These are phyloP conservation scores for Glyphotaelius pellucidus DNA, from an alignment of 2,888 invertebrate genomes.

Conservation along the genomic window DNA sequence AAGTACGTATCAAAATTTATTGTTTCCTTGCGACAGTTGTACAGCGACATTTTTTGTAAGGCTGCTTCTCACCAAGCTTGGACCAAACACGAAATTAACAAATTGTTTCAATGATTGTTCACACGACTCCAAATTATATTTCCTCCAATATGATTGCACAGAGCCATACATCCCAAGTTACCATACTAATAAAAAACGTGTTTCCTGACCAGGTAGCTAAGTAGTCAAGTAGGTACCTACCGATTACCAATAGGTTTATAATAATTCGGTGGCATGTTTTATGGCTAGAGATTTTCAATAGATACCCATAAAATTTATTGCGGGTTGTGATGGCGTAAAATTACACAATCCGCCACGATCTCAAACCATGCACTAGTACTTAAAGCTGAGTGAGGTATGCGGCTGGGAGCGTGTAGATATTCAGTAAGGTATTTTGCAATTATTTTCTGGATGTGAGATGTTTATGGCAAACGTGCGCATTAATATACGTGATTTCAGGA, in stretches of 20 bases:
- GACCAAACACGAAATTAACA: no score
- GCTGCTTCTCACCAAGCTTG: no score
- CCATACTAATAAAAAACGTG: background rate
- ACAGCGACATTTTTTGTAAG: no score
- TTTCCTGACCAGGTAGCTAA: background rate
- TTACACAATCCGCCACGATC: background rate
- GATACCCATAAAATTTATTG: conserved; percentile 26
- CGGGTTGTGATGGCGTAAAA: conserved; percentile 5
- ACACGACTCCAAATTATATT: no score
- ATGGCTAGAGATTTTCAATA: conserved; percentile 39
- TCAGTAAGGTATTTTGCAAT: conserved; percentile 10
- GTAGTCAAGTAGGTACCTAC: background rate
- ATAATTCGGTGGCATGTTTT: conserved; percentile 37
- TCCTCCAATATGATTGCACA: no score
- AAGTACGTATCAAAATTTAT: no score
- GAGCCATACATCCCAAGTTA: background rate
- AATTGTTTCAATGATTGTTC: no score
- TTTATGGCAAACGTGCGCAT: conserved; percentile 24
- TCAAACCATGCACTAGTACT: background rate
- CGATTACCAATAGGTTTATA: conserved; percentile 21
- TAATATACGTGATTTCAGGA: background rate
- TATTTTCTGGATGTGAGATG: conserved; percentile 6
- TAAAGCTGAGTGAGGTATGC: background rate
- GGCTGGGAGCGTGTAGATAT: background rate
- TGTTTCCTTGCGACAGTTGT: no score